Evolutionary conservation across 2,888 invertebrate genomes (phyloP).

Genomic region (Hanleya hanleyi): DNA sequence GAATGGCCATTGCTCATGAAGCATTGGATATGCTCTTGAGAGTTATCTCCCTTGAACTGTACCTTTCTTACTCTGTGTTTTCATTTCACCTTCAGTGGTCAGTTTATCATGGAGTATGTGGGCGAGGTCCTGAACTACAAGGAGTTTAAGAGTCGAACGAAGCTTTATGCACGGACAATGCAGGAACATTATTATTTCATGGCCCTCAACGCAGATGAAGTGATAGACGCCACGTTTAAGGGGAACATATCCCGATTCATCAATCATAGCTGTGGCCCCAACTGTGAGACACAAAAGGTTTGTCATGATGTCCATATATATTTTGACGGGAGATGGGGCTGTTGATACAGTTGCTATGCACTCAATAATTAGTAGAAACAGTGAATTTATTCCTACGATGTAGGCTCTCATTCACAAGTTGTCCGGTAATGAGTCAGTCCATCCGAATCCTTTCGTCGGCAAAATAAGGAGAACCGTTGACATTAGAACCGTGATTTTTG

Average conservation of each 20-base stretch:
- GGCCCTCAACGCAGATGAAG: slow-evolving; percentile 93
- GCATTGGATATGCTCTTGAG: no score
- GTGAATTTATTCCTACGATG: neutral
- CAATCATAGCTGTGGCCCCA: slow-evolving; percentile 99
- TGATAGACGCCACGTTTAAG: slow-evolving; percentile 96
- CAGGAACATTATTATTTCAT: slow-evolving; percentile 98
- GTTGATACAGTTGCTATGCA: no score
- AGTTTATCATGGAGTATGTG: slow-evolving; percentile 98
- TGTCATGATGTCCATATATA: neutral
- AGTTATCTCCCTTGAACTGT: neutral
- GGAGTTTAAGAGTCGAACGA: slow-evolving; percentile 92
- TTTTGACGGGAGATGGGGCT: no score
- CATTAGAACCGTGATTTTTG: no score
- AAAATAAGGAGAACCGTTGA: no score
- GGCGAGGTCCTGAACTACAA: slow-evolving; percentile 96
- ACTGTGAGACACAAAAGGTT: slow-evolving; percentile 97
- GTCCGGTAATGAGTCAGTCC: no score
- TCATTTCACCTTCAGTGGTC: slow-evolving; percentile 79
- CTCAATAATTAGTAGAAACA: neutral
- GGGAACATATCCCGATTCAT: slow-evolving; percentile 98
- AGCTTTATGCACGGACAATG: slow-evolving; percentile 91
- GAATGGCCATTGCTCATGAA: no score
- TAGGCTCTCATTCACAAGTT: no score
- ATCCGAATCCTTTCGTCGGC: no score
- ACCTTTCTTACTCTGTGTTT: neutral